A percentile compares a stretch with the other conserved stretches of the same genome.
Conservation (phyloP, 2,888 invertebrate species). For the Thymelicus acteon region DNA sequence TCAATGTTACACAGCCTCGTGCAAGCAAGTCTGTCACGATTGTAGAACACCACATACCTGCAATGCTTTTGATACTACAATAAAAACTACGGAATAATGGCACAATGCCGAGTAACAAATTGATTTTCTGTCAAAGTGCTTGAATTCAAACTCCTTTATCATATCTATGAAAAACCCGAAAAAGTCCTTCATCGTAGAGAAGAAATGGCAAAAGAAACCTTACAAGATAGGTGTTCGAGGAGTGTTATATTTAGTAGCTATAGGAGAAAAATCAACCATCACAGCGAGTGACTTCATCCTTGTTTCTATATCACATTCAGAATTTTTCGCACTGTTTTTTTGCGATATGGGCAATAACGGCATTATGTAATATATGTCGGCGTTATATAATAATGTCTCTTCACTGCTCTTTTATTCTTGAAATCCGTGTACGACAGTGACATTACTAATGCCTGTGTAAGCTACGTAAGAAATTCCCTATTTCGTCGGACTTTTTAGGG, state of each 20-base stretch:
- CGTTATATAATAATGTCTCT: no score
- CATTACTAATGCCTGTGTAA: no score
- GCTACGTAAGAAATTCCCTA: no score
- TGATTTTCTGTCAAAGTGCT: not conserved
- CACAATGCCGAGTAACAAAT: not conserved
- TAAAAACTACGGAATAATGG: constrained; percentile 2
- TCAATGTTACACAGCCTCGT: constrained; percentile 68
- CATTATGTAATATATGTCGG: no score
- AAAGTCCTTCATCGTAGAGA: not conserved
- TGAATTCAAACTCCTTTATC: not conserved
- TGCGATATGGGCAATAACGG: no score
- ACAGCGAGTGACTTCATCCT: no score
- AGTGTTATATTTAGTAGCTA: not conserved
- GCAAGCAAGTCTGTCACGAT: constrained; percentile 63
- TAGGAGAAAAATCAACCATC: no score
- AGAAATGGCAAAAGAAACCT: not conserved
- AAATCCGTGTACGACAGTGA: no score
- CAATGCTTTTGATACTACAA: not conserved
- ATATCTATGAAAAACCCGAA: not conserved
- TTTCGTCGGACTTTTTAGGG: no score
- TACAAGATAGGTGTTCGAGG: not conserved
- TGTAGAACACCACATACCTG: constrained; percentile 22
- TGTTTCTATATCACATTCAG: no score
- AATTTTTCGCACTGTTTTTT: no score
- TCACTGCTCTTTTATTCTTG: no score